Percentiles rank a stretch among this genome's conserved stretches.
Evolutionary conservation across 2,113 vertebrate genomes (phyloP).

Genomic region (Pterophyllum scalare): DNA sequence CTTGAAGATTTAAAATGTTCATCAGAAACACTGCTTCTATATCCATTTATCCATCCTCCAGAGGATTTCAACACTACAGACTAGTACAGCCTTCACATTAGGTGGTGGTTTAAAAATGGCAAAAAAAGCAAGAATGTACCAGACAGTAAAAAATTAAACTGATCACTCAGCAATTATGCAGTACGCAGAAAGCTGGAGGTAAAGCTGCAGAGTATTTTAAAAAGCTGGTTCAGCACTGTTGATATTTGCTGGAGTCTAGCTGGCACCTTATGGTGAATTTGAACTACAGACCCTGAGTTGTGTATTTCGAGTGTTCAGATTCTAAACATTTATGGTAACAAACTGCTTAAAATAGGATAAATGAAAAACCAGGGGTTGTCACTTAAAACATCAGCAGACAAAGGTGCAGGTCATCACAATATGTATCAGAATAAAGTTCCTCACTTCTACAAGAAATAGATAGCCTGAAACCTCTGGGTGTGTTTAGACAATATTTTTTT

Average conservation of each 20-base stretch:
- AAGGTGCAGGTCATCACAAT: not conserved
- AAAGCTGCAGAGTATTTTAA: not conserved
- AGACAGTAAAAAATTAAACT: not conserved
- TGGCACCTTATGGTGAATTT: not conserved
- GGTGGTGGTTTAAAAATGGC: not conserved
- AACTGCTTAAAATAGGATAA: not conserved
- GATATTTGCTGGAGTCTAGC: not conserved
- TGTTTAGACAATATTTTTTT: not conserved
- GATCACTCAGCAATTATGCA: not conserved
- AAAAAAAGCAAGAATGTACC: not conserved
- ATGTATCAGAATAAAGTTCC: too few species aligned
- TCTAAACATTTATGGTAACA: not conserved
- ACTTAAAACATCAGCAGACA: not conserved
- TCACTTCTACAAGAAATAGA: not conserved
- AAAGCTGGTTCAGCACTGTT: not conserved
- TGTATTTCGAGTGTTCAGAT: not conserved
- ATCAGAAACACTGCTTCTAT: not conserved
- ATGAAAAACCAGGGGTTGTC: not conserved
- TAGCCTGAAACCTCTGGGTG: not conserved
- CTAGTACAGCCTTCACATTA: not conserved
- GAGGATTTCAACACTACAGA: not conserved
- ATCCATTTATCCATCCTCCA: not conserved
- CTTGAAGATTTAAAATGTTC: not conserved
- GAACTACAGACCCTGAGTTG: not conserved
- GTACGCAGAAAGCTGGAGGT: not conserved